Evolutionary conservation across 2,888 invertebrate genomes (phyloP), one percentile per base, ranked within the genome.

Genomic region (Nomada fucata): DNA sequence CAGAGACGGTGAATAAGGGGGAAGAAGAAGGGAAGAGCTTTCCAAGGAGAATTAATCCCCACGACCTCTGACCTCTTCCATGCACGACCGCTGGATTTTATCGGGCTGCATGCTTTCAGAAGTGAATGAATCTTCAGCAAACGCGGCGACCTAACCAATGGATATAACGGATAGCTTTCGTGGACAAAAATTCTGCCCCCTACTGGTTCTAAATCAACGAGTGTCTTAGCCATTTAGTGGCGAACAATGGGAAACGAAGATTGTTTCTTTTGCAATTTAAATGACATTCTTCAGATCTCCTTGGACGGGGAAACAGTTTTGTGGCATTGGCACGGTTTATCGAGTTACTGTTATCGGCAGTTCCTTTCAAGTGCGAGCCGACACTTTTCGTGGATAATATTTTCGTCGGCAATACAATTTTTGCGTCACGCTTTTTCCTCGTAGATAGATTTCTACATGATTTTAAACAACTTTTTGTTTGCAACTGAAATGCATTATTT

Each of bases 41-140:
- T 63, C 50, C 42, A 73, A 47, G 72, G 73, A 74, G 71, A 81
- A 83, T 84, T 82, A 84, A 82, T 81, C 69, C 71, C 36, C 59
- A 36, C 59, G 57, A 64, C 53, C 53, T 26, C 65, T n/a, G 76
- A 71, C 72, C 70, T 67, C 57, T 59, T 65, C 61, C 52, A 64
- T 71, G 64, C 68, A 29, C 80, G 73, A 70, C 60, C 26, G 64
- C 47, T 72, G 68, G 65, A 80, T 80, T 83, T 80, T 80, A 76
- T 76, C 73, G 61, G 67, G 23, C 67, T 42, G 47, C 76, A 2
- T 55, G 23, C 72, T 55, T 65, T 55, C 64, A 57, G 26, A 52
- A 52, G 44, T 50, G 63, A 63, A 67, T 20, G 55, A 78, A 80
- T 68, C 47, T 42, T 57, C 50, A 2, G 52, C 50, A 53, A 64